Evolutionary conservation across 37 sponge, comb jelly and placozoan species (phyloP), one percentile per base, ranked within the genome.

Genomic region (Petrosia ficiformis): DNA sequence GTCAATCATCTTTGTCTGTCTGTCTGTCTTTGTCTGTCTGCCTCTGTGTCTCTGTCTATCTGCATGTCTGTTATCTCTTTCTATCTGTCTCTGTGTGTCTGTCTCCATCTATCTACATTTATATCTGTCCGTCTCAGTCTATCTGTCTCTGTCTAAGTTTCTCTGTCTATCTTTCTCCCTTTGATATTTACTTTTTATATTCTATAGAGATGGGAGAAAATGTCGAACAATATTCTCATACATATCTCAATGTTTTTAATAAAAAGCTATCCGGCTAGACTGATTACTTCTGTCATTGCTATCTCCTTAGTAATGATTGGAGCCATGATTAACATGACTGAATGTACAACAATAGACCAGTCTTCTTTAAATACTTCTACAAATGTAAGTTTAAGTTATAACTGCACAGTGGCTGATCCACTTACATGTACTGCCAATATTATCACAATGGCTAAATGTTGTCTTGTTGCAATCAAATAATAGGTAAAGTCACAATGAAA

Each of bases 321-420:
- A 26, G 89, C 94, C 29, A 43, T 82, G 14, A 71, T 93, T 52
- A 86, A 82, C 40, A 78, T 93, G 72, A 82, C 82, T 1, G 73
- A 80, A 42, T 71, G 74, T 67, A 21, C 31, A 42, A 31, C 21
- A 24, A 39, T 29, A 52, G n/a, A 73, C n/a, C n/a, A n/a, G 16
- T 19, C 19, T 14, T 33, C 29, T 57, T n/a, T 32, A 24, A 39
- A 73, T 10, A 65, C 14, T 16, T 70, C 38, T 31, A 41, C 26
- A n/a, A n/a, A n/a, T n/a, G n/a, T n/a, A n/a, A n/a, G n/a, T n/a
- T n/a, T n/a, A n/a, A n/a, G n/a, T n/a, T n/a, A n/a, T n/a, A n/a
- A n/a, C n/a, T n/a, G n/a, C n/a, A n/a, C n/a, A n/a, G n/a, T n/a
- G n/a, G n/a, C n/a, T n/a, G n/a, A n/a, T n/a, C n/a, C n/a, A n/a